Percentiles rank a stretch among this genome's conserved stretches.
These are phyloP conservation scores for Coenobita brevimanus DNA, from an alignment of 1,140 invertebrate genomes.

Conservation along the genomic window DNA sequence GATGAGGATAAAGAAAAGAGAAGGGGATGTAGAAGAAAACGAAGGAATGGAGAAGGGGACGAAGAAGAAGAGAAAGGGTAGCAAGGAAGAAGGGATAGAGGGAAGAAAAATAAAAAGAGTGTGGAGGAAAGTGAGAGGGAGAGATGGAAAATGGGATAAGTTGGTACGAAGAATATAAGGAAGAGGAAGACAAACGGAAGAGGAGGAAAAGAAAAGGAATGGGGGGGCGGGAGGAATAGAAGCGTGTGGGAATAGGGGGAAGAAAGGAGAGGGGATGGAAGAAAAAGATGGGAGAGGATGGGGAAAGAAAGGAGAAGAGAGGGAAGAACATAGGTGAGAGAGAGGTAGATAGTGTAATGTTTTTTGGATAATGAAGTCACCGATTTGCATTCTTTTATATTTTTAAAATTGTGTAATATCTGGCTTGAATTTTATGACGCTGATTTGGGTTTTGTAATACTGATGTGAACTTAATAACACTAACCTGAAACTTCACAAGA, in stretches of 20 bases:
- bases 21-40: not conserved
- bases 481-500: no score
- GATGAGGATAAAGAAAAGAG: not conserved
- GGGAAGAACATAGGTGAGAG: not conserved
- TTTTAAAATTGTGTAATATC: no score
- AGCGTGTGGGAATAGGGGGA: no score
- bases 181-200: not conserved
- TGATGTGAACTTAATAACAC: no score
- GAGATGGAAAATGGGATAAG: not conserved
- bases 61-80: not conserved
- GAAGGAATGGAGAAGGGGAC: not conserved
- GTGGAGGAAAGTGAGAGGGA: not conserved
- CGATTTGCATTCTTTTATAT: no score
- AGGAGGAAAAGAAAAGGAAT: no score
- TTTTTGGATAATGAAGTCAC: no score
- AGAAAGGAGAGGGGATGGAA: not conserved
- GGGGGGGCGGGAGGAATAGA: not conserved
- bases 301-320: not conserved
- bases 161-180: not conserved
- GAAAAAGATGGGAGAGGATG: not conserved
- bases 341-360: not conserved
- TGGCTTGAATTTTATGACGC: no score
- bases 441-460: no score
- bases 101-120: not conserved
- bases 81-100: not conserved